Percentiles rank a stretch among this genome's conserved stretches.
Conservation (phyloP, 2,113 vertebrate genomes). For the Rissa tridactyla region DNA sequence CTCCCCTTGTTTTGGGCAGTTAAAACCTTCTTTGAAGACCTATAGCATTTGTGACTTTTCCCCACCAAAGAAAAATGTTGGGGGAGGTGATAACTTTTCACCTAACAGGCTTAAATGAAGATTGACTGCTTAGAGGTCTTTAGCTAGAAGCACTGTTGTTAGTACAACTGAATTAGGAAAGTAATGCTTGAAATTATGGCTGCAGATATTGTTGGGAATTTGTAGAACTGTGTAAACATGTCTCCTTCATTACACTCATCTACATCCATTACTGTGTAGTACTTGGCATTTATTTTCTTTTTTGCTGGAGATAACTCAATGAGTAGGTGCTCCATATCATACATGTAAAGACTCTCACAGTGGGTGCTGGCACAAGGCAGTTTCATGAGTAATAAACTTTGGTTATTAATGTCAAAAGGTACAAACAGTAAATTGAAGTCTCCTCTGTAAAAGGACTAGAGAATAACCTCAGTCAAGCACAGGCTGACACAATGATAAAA, state of each 20-base stretch:
- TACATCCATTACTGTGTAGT: neutral
- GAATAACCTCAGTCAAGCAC: neutral
- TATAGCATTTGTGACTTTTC: neutral
- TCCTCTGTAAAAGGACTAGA: neutral
- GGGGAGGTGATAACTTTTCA: neutral
- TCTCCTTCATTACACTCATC: neutral
- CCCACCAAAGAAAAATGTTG: neutral
- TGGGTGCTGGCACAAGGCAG: neutral
- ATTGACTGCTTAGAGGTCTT: neutral
- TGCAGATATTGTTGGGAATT: neutral
- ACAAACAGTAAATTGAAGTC: neutral
- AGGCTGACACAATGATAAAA: neutral
- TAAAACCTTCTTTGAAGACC: neutral
- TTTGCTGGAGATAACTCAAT: neutral
- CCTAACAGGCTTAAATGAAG: neutral
- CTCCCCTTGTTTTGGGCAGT: neutral
- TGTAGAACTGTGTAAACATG: neutral
- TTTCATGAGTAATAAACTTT: neutral
- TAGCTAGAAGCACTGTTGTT: neutral
- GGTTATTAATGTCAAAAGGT: conserved; percentile 6
- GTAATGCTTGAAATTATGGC: neutral
- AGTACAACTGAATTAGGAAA: neutral
- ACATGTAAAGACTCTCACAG: neutral
- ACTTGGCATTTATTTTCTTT: neutral
- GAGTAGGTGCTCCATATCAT: neutral